phyloP scores from a whole-genome alignment of 1,140 invertebrate species.

The Drosophila auraria region DNA sequence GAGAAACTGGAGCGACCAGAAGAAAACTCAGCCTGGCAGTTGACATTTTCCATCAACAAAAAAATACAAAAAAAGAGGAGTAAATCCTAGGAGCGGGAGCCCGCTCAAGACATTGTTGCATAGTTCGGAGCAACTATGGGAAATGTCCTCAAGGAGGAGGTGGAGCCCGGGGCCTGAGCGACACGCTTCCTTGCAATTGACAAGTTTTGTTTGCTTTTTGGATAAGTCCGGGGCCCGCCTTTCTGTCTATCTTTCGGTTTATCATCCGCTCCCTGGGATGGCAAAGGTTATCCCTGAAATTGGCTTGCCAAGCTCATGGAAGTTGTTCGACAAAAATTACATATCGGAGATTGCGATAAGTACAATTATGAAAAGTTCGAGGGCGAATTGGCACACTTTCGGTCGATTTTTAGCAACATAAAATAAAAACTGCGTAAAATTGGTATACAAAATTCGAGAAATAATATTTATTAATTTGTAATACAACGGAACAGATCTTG shows the following conservation, averaged over 20 bases:
- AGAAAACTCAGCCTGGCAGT: constrained; percentile 65
- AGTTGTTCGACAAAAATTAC: constrained; percentile 28
- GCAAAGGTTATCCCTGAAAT: constrained; percentile 53
- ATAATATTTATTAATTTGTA: too few species aligned
- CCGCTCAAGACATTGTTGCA: constrained; percentile 68
- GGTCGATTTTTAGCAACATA: background rate
- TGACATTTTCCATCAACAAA: constrained; percentile 76
- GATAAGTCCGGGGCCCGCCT: constrained; percentile 38
- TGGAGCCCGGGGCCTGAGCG: constrained; percentile 19
- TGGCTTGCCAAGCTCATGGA: constrained; percentile 36
- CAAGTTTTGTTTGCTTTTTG: constrained; percentile 62
- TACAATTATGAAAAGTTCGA: constrained; percentile 8
- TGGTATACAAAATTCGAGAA: too few species aligned
- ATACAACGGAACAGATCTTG: too few species aligned
- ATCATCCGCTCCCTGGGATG: constrained; percentile 31
- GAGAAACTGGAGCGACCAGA: constrained; percentile 12
- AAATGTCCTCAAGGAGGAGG: constrained; percentile 29
- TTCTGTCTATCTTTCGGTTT: constrained; percentile 30
- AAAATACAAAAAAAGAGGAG: constrained; percentile 7
- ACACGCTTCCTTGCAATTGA: constrained; percentile 67
- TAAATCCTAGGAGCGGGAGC: constrained; percentile 23
- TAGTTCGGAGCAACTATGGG: constrained; percentile 39
- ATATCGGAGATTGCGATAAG: constrained; percentile 8
- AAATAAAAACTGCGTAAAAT: background rate
- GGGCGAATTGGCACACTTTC: background rate